Base-by-base conservation (phyloP, 2,797 vertebrate species). In the Danio tinwini region DNA sequence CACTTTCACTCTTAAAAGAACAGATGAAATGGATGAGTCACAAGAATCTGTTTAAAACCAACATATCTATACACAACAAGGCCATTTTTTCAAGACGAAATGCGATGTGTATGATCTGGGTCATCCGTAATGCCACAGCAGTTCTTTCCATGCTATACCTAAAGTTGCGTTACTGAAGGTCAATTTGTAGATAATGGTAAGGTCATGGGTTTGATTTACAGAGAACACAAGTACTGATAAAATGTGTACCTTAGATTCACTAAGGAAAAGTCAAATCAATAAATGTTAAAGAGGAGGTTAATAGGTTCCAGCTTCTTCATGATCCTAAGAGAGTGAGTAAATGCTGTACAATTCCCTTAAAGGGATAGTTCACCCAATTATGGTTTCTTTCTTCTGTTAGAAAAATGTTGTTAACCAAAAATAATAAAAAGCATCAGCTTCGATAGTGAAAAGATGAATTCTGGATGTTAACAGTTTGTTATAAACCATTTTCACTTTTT, bases 21-120 rank as follows among this genome's bases (percentile, higher is more conserved):
- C 45, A 21, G 65, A 65, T 21, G 11, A 14, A 21, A 47, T 21
- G 42, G 63, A 64, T 65, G 42, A 65, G 44, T 65, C 63, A 65
- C 3, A 17, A 1, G 11, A 19, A 17, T 65, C 17, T 65, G 63
- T 47, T 19, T 21, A 21, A 21, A 21, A 65, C 7, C 5, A 47
- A 47, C 17, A 65, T 45, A 44, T 65, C 42, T 65, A 7, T 45
- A 47, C 6, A 64, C 44, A 52, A 50, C 53, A 55, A 19, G 40
- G 42, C 10, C 64, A 42, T 19, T 65, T 45, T 47, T 47, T 47
- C 11, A 6, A 68, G 13, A 68, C 39, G 7, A 50, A 50, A 50
- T 11, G 9, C 65, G 50, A 39, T 50, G 8, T 29, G 16, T 37
- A 50, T 49, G 8, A 19, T 14, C 7, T 10, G 12, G 49, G 45